These are phyloP conservation scores for Eulithis prunata DNA, from an alignment of 2,888 invertebrate genomes.

Conservation along the genomic window DNA sequence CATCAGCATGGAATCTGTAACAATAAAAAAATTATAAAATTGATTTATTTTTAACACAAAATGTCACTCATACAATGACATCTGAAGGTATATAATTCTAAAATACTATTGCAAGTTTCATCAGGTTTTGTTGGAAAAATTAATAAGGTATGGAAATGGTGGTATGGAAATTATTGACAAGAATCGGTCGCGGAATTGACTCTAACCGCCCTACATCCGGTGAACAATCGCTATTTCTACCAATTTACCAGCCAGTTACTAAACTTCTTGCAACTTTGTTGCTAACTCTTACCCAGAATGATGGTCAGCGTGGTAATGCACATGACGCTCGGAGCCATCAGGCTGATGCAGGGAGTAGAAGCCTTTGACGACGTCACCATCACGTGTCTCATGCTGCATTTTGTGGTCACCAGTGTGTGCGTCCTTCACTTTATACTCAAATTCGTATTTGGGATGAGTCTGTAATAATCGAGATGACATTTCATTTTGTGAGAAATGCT, in stretches of 20 bases:
- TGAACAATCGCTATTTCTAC: too few species aligned
- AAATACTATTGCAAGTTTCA: too few species aligned
- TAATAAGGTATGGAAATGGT: too few species aligned
- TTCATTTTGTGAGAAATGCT: not conserved
- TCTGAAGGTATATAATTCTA: too few species aligned
- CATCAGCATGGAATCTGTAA: conserved; percentile 52
- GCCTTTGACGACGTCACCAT: conserved; percentile 83
- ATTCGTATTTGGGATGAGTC: conserved; percentile 57
- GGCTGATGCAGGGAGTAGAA: conserved; percentile 79
- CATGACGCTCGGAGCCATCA: conserved; percentile 67
- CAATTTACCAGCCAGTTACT: too few species aligned
- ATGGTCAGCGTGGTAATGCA: conserved; percentile 54
- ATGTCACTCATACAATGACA: too few species aligned
- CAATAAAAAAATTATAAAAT: conserved; percentile 11
- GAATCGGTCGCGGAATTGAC: too few species aligned
- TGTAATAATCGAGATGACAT: conserved; percentile 27
- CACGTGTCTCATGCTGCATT: conserved; percentile 69
- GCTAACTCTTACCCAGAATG: conserved; percentile 53
- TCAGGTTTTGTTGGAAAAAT: too few species aligned
- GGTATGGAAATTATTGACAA: too few species aligned
- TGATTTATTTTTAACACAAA: conserved; percentile 23
- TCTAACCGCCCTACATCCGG: too few species aligned
- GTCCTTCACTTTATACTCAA: conserved; percentile 73
- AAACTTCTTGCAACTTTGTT: not conserved
- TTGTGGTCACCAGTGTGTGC: conserved; percentile 74